Conservation (phyloP, 2,113 vertebrate genomes). For the Oryctolagus cuniculus region DNA sequence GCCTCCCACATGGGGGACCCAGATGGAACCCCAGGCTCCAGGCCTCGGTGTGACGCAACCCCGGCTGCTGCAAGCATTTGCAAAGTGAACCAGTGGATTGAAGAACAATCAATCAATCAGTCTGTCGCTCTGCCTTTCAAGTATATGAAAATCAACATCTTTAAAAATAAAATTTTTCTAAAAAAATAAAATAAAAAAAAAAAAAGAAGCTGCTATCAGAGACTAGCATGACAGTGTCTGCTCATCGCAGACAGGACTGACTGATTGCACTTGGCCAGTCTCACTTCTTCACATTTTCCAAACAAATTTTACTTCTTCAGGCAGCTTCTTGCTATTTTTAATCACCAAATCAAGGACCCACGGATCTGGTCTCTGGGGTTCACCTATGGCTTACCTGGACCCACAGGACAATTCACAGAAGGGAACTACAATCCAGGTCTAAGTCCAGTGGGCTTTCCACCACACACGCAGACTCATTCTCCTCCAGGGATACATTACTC, state of each 20-base stretch:
- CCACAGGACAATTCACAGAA: neutral
- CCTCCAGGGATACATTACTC: conserved; percentile 68
- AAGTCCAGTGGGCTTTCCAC: neutral
- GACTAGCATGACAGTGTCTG: neutral
- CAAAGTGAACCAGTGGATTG: no score
- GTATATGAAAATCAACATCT: no score
- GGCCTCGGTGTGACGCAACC: no score
- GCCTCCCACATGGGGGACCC: no score
- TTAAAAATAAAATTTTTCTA: no score
- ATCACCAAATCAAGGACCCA: neutral
- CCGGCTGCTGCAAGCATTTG: no score
- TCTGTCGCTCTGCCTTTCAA: no score
- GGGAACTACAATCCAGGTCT: neutral
- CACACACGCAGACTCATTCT: neutral
- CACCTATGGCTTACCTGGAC: neutral
- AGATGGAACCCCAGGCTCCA: no score
- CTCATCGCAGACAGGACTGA: neutral
- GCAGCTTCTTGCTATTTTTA: conserved; percentile 62
- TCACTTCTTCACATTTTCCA: conserved; percentile 60
- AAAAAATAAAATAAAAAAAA: no score
- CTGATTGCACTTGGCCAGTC: neutral
- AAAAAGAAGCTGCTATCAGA: neutral
- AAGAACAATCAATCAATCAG: no score
- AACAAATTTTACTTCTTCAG: conserved; percentile 66
- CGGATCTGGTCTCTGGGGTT: neutral